These are phyloP conservation scores for Phaethornis superciliosus DNA, from an alignment of 2,113 vertebrate species.

Conservation along the genomic window DNA sequence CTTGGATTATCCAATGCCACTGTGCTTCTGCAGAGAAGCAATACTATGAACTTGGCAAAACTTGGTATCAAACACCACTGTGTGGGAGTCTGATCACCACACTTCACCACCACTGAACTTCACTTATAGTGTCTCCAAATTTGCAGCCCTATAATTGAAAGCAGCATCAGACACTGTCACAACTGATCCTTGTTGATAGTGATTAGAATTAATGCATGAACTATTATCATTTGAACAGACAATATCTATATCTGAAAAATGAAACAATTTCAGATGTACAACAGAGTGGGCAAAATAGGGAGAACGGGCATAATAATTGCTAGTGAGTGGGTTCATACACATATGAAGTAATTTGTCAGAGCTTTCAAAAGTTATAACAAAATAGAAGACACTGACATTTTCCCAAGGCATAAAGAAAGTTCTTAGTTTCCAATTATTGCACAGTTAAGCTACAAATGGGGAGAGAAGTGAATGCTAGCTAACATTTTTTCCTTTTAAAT, in stretches of 20 bases:
- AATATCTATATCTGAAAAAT: not conserved
- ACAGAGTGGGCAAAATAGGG: not conserved
- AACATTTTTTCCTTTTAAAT: not conserved
- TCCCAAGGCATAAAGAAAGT: not conserved
- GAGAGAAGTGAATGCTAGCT: not conserved
- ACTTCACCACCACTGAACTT: not conserved
- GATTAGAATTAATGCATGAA: not conserved
- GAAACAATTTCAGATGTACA: not conserved
- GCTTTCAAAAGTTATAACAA: constrained; percentile 18
- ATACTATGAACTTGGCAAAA: not conserved
- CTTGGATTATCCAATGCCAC: not conserved
- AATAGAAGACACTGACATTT: constrained; percentile 24
- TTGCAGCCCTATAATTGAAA: not conserved
- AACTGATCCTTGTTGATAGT: not conserved
- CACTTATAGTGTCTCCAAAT: not conserved
- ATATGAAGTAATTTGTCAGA: not conserved
- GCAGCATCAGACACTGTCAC: not conserved
- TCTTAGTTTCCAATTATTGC: not conserved
- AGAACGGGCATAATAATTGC: not conserved
- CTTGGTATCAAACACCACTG: not conserved
- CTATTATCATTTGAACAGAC: not conserved
- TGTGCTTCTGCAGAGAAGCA: not conserved
- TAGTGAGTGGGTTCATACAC: not conserved
- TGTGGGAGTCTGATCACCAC: not conserved
- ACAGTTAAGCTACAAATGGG: not conserved